phyloP scores from a whole-genome alignment of 2,113 vertebrate species.

The Sciurus niger region DNA sequence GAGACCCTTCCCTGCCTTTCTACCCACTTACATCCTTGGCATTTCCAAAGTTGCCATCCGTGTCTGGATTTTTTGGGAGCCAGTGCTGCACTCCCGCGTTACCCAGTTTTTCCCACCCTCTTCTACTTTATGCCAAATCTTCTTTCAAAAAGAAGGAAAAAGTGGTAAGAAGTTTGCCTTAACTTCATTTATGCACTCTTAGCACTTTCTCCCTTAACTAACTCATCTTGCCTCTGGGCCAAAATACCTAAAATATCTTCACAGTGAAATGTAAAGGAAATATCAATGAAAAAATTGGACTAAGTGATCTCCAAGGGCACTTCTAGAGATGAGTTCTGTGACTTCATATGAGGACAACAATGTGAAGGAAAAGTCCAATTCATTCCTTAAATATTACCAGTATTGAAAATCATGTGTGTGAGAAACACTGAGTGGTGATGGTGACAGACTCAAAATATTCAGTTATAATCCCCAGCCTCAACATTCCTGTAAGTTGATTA shows the following conservation, averaged over 20 bases:
- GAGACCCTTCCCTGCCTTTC: not conserved
- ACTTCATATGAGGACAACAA: conserved; percentile 64
- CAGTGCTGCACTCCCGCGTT: not conserved
- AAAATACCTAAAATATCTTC: conserved; percentile 81
- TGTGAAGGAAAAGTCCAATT: conserved; percentile 41
- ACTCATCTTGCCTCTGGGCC: conserved; percentile 81
- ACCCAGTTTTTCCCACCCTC: not conserved
- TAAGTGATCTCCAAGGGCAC: conserved; percentile 71
- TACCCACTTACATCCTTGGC: not conserved
- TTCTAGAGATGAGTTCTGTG: conserved; percentile 34
- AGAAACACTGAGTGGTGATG: not conserved
- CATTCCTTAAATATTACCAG: not conserved
- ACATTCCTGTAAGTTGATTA: not conserved
- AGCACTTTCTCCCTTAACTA: conserved; percentile 80
- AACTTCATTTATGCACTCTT: conserved; percentile 79
- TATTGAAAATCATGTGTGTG: not conserved
- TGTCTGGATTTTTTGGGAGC: not conserved
- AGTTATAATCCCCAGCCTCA: not conserved
- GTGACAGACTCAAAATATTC: not conserved
- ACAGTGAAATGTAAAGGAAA: conserved; percentile 68
- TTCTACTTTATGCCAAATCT: conserved; percentile 53
- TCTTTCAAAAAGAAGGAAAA: conserved; percentile 64
- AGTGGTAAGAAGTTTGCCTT: conserved; percentile 67
- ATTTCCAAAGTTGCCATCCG: not conserved
- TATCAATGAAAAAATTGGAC: conserved; percentile 72